Conservation (phyloP, 2,888 invertebrate species). For the Nineta flava region DNA sequence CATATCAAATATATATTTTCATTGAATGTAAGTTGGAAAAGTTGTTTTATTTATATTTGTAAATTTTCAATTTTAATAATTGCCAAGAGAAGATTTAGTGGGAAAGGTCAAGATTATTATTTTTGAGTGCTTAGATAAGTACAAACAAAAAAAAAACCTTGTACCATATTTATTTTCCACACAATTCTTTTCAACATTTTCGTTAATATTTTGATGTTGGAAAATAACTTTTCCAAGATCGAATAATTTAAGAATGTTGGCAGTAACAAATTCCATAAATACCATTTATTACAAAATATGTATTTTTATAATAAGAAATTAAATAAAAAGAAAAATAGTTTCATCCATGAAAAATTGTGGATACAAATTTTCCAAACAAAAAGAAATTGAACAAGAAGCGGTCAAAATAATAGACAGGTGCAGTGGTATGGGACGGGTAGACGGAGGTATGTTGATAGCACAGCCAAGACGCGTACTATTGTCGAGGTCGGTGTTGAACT, state of each 20-base stretch:
- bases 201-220: not conserved
- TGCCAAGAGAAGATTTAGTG: not conserved
- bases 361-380: not conserved
- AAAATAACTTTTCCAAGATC: not conserved
- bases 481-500: slow-evolving; percentile 43
- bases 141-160: not conserved
- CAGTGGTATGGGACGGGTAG: too few species aligned
- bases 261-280: too few species aligned
- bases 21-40: too few species aligned
- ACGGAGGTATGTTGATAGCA: too few species aligned
- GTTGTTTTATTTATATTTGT: too few species aligned
- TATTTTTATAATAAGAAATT: too few species aligned
- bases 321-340: not conserved
- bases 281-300: too few species aligned
- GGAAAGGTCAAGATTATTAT: not conserved
- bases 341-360: not conserved
- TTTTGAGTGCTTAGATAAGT: not conserved
- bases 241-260: too few species aligned
- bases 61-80: too few species aligned
- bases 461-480: slow-evolving; percentile 36
- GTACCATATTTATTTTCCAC: not conserved
- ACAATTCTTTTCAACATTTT: not conserved
- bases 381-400: too few species aligned
- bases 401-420: too few species aligned
- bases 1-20: not conserved